These are phyloP conservation scores for Sternarchorhynchus goeldii DNA, from an alignment of 2,797 vertebrate genomes.

Conservation along the genomic window DNA sequence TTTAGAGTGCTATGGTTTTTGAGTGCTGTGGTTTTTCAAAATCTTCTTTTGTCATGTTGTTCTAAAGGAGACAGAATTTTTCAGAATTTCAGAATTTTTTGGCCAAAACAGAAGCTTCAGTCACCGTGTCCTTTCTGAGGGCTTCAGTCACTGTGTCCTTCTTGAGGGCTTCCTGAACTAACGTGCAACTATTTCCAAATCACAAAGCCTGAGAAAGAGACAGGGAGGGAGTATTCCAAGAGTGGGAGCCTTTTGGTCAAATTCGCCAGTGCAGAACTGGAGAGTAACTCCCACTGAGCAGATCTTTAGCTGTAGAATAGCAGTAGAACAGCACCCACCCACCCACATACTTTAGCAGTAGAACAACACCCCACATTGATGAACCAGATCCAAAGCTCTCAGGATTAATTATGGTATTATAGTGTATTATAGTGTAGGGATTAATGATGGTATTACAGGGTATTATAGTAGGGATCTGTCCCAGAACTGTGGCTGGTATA, in stretches of 20 bases:
- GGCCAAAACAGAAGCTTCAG: background rate
- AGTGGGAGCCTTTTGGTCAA: constrained; percentile 24
- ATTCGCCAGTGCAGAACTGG: constrained; percentile 21
- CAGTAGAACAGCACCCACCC: too few relatives aligned
- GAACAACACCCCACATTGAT: too few relatives aligned
- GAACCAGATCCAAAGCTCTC: background rate
- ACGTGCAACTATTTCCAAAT: constrained; percentile 15
- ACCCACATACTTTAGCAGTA: too few relatives aligned
- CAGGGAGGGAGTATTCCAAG: constrained; percentile 2
- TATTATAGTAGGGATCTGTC: too few relatives aligned
- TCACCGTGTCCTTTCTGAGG: background rate
- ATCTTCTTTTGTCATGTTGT: too few relatives aligned
- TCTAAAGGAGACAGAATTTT: too few relatives aligned
- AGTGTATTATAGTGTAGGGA: background rate
- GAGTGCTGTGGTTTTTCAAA: too few relatives aligned
- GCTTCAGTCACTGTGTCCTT: constrained; percentile 4
- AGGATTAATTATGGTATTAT: constrained; percentile 3
- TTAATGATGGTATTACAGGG: too few relatives aligned
- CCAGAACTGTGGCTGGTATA: too few relatives aligned
- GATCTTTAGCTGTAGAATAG: constrained; percentile 21
- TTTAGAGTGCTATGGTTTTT: too few relatives aligned
- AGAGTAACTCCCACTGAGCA: constrained; percentile 10
- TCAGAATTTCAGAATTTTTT: too few relatives aligned
- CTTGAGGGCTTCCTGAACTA: constrained; percentile 19
- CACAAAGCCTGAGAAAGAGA: constrained; percentile 5